Evolutionary conservation across 1,140 invertebrate species (phyloP), one percentile per base, ranked within the genome.

Genomic region (Cyclina sinensis): DNA sequence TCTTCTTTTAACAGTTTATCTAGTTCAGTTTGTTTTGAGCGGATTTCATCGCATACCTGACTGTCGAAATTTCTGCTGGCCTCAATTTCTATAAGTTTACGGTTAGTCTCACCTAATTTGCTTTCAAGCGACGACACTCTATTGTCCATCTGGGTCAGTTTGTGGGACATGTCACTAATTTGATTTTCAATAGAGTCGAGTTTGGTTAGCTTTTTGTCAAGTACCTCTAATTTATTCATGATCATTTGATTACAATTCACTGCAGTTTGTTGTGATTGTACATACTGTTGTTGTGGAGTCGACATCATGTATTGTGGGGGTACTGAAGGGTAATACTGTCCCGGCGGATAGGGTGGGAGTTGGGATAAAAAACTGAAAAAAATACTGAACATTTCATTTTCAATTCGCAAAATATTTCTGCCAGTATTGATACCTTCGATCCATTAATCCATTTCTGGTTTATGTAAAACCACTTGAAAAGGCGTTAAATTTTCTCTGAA

Each of bases 31-130:
- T 54, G 78, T 7, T 39, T 78, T 78, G 9, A 18, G 11, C 39
- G 4, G 11, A 78, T 27, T 27, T 78, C 74, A 48, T 81, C 78
- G 32, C 54, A 81, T 24, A 57, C 4, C 21, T 81, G 21, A 35
- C 48, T 59, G 32, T 81, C 78, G 57, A 81, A 81, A 48, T 35
- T 9, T 7, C 78, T 37, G 30, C 78, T 81, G 4, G 16, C 51
- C 57, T 81, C 78, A 81, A 81, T 54, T 57, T 82, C 35, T n/a
- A 37, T 43, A 18, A 82, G 35, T 65, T 37, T 82, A n/a, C 51
- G 12, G n/a, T 82, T 57, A 24, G 79, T 43, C 21, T 82, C 57
- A 16, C 16, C 24, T 30, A 82, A n/a, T 39, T 65, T 82, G n/a
- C 32, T 62, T 65, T 82, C 79, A 1, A 82, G 27, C 4, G 79